Conservation (phyloP, 2,888 invertebrate genomes). For the Macroteleia sp. region DNA sequence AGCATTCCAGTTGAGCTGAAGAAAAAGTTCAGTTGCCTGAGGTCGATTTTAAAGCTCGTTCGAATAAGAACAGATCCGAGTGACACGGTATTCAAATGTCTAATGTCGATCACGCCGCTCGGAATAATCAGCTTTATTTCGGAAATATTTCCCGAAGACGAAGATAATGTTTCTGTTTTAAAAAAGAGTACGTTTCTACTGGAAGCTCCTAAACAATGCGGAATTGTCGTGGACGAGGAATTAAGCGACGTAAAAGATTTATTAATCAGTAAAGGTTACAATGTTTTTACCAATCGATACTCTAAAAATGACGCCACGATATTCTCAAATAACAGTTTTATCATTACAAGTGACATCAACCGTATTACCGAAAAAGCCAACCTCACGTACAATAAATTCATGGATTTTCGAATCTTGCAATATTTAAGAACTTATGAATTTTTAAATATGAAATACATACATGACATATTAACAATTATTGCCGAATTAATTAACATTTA, state of each 20-base stretch:
- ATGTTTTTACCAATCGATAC: not conserved
- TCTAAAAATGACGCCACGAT: not conserved
- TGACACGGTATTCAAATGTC: not conserved
- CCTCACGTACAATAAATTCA: not conserved
- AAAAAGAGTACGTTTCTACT: not conserved
- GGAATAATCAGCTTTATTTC: constrained; percentile 22
- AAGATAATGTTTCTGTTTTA: not conserved
- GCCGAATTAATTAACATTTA: too few relatives aligned
- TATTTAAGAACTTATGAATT: too few relatives aligned
- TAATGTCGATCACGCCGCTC: constrained; percentile 7
- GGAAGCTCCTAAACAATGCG: constrained; percentile 7
- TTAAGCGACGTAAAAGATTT: not conserved
- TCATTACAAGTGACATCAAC: not conserved
- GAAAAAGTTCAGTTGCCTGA: not conserved
- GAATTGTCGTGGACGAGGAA: not conserved
- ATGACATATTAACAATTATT: too few relatives aligned
- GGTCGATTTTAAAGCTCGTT: constrained; percentile 9
- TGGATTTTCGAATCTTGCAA: constrained; percentile 7
- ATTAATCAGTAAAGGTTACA: not conserved
- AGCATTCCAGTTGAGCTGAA: not conserved
- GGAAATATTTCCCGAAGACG: not conserved
- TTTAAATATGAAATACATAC: too few relatives aligned
- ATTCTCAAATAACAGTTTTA: not conserved
- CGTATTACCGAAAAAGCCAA: constrained; percentile 1
- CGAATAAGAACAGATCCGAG: not conserved